Conservation (phyloP, 2,113 vertebrate species). For the Cottus gobio region DNA sequence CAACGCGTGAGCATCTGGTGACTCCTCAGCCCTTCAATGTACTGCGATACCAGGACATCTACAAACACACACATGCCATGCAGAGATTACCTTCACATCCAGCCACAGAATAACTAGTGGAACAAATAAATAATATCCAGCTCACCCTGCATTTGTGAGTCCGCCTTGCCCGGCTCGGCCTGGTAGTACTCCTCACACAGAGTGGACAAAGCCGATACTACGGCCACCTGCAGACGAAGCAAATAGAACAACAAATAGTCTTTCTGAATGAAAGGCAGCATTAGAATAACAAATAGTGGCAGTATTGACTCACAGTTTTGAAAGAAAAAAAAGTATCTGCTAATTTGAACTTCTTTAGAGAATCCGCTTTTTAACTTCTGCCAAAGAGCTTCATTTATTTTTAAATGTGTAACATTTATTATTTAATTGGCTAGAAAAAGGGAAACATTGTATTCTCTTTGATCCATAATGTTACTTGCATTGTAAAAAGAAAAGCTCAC, state of each 20-base stretch:
- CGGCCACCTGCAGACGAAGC: slow-evolving; percentile 81
- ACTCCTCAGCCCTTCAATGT: slow-evolving; percentile 85
- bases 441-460: not conserved
- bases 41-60: slow-evolving; percentile 87
- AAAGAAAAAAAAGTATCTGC: not conserved
- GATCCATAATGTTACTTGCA: accelerated
- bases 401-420: not conserved
- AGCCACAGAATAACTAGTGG: not conserved
- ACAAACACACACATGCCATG: slow-evolving; percentile 19
- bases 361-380: not conserved
- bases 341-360: not conserved
- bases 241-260: not conserved
- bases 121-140: not conserved
- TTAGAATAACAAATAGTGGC: not conserved
- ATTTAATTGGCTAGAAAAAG: not conserved
- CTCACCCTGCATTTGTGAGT: slow-evolving; percentile 86
- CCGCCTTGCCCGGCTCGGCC: slow-evolving; percentile 75
- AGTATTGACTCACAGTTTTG: not conserved
- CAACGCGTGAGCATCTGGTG: slow-evolving; percentile 89
- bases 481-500: slow-evolving; percentile 71
- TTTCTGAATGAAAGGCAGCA: not conserved
- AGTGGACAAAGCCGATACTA: slow-evolving; percentile 86
- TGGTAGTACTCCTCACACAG: slow-evolving; percentile 89
- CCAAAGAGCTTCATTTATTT: not conserved
- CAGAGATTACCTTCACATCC: not conserved